Base-by-base conservation (phyloP, 2,113 vertebrate genomes). In the Orientallactaga bullata region DNA sequence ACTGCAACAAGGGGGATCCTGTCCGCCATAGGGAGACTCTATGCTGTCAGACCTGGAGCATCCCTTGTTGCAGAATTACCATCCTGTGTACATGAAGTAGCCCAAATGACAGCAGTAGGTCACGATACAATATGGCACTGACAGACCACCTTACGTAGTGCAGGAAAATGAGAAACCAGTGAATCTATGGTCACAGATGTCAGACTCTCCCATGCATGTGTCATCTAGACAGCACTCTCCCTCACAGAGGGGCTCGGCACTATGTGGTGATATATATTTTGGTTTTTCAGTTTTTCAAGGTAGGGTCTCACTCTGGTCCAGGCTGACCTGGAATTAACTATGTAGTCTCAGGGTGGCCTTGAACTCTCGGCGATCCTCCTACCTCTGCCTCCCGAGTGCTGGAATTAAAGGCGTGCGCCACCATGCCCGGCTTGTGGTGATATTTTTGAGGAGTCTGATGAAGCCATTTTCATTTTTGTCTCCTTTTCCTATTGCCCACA, bases 131-230 rank as follows among this genome's bases (percentile, higher is more conserved):
- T 2, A 37, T 47, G 42, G 42, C 42, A 47, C 42, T 47, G 37
- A 32, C 71, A 28, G 37, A n/a, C 2, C 2, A 42, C 51, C 69
- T 9, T 2, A 3, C 8, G 13, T 10, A 18, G 51, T 17, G 35
- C 1, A 21, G 35, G 17, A 26, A 77, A n/a, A 5, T 37, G 3
- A 23, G 30, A 20, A 26, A 58, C 12, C 4, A 55, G 24, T 16
- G 42, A 37, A 28, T 15, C 78, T 7, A 7, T 0, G 0, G 88
- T 28, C 2, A 37, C 68, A n/a, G 47, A 72, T 13, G 60, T 0
- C 0, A 58, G n/a, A 30, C 69, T 79, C 58, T 60, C 61, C 60
- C 9, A 3, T 71, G 68, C n/a, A 7, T 35, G 3, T 6, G 3
- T 9, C 30, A 10, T 76, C 63, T 81, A 65, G 77, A 37, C 2